Conservation (phyloP, 2,888 invertebrate genomes). For the Isoperla grammatica region DNA sequence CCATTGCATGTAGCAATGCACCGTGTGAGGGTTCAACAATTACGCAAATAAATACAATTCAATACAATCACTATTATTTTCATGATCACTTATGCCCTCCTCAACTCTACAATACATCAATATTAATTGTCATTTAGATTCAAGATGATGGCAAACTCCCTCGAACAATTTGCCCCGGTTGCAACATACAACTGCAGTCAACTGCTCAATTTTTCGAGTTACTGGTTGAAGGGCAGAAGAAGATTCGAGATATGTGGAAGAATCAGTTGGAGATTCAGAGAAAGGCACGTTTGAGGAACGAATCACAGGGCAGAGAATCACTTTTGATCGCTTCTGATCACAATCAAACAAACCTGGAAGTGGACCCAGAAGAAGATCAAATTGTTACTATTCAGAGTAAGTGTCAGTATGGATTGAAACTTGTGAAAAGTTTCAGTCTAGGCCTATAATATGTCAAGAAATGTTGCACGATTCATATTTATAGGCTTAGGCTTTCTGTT, state of each 20-base stretch:
- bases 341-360: not conserved
- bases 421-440: conserved; percentile 4
- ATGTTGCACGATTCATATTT: too few relatives aligned
- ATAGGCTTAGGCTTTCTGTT: too few relatives aligned
- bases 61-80: too few relatives aligned
- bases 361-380: conserved; percentile 40
- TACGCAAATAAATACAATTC: too few relatives aligned
- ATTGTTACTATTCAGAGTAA: conserved; percentile 49
- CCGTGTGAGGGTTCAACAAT: too few relatives aligned
- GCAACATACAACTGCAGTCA: conserved; percentile 68
- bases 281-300: not conserved
- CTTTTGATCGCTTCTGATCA: not conserved
- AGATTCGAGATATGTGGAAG: conserved; percentile 48
- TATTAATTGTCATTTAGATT: too few relatives aligned
- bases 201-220: conserved; percentile 68
- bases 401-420: conserved; percentile 23
- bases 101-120: too few relatives aligned
- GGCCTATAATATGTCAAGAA: too few relatives aligned
- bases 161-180: conserved; percentile 68
- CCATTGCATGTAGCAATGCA: too few relatives aligned
- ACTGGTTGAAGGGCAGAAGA: conserved; percentile 63
- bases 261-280: conserved; percentile 39
- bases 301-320: not conserved
- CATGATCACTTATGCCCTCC: too few relatives aligned
- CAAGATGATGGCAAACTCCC: conserved; percentile 64